These are phyloP conservation scores for Eupeodes latifasciatus DNA, from an alignment of 2,888 invertebrate species.

Conservation along the genomic window DNA sequence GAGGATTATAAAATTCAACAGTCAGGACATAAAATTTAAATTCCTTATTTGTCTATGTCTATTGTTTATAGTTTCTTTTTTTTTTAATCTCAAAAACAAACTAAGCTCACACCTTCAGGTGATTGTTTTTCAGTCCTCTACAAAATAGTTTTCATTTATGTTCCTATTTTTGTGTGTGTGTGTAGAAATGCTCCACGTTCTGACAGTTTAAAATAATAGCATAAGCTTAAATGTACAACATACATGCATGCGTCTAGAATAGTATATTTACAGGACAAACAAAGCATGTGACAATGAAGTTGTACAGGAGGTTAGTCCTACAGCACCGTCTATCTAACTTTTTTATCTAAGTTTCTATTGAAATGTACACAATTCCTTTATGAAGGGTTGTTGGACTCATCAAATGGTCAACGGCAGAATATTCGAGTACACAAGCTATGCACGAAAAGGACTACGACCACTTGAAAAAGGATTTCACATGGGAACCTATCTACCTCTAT, in stretches of 20 bases:
- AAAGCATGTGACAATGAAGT: conserved; percentile 42
- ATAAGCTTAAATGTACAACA: neutral
- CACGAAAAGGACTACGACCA: neutral
- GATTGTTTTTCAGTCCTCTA: neutral
- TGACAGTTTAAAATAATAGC: conserved; percentile 7
- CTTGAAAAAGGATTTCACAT: conserved; percentile 7
- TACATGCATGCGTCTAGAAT: neutral
- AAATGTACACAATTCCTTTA: conserved; percentile 32
- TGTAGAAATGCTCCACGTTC: neutral
- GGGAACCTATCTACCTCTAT: neutral
- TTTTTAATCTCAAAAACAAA: neutral
- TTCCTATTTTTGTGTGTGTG: neutral
- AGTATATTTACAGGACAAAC: conserved; percentile 4
- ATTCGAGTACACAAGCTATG: neutral
- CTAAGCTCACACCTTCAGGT: neutral
- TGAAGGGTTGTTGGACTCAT: conserved; percentile 64
- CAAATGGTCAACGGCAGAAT: conserved; percentile 63
- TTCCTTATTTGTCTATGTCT: too few relatives aligned
- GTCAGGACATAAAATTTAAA: conserved; percentile 1
- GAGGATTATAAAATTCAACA: neutral
- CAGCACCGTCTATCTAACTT: neutral
- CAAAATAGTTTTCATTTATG: neutral
- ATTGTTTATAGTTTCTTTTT: neutral
- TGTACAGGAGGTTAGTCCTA: neutral
- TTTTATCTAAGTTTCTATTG: conserved; percentile 18